These are phyloP conservation scores for Cyanistes caeruleus DNA, from an alignment of 2,113 vertebrate species.

Conservation along the genomic window DNA sequence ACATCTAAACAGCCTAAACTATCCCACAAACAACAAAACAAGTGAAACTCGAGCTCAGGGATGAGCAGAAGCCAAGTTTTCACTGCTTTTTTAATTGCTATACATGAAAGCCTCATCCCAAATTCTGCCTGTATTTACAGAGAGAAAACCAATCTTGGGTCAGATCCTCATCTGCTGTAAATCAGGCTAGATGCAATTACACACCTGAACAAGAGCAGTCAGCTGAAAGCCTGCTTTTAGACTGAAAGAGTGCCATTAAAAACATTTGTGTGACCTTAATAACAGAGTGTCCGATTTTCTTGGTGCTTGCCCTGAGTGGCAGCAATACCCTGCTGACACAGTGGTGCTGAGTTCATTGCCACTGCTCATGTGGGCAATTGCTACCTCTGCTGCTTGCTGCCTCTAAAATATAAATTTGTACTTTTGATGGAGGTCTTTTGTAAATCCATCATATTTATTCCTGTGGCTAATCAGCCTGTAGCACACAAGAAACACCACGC, in stretches of 20 bases:
- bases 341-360: neutral
- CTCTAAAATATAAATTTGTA: neutral
- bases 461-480: neutral
- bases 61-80: conserved; percentile 21
- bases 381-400: neutral
- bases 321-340: neutral
- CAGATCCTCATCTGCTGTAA: neutral
- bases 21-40: neutral
- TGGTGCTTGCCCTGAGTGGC: neutral
- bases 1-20: neutral
- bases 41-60: neutral
- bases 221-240: neutral
- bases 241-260: neutral
- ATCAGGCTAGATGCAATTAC: neutral
- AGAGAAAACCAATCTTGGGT: neutral
- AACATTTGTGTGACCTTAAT: neutral
- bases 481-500: neutral
- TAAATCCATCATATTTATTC: neutral
- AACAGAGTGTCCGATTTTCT: neutral
- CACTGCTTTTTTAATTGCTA: neutral
- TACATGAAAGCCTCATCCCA: neutral
- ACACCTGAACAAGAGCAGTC: neutral
- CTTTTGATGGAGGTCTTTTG: neutral
- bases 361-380: rapidly evolving
- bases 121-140: neutral